Conservation (phyloP, 2,888 invertebrate genomes). For the Himalopsyche anomala region DNA sequence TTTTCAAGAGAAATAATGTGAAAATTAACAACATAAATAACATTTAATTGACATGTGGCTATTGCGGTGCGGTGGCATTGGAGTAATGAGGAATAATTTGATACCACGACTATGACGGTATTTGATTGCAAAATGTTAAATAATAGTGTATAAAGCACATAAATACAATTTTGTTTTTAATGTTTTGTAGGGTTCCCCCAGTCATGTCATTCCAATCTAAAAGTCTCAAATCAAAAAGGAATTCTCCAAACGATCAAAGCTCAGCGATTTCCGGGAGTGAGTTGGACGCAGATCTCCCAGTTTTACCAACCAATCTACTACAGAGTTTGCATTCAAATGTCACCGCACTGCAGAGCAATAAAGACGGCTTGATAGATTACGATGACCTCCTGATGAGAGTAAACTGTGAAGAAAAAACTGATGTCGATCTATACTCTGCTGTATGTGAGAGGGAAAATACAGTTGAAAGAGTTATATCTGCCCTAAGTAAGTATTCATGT, state of each 20-base stretch:
- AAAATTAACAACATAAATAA: no score
- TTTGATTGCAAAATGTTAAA: no score
- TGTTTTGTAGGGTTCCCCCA: neutral
- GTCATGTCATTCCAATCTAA: conserved; percentile 7
- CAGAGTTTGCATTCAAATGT: conserved; percentile 67
- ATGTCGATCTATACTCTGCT: conserved; percentile 69
- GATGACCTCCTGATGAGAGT: conserved; percentile 60
- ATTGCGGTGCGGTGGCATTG: no score
- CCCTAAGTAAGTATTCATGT: conserved; percentile 69
- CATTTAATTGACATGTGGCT: no score
- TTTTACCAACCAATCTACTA: conserved; percentile 72
- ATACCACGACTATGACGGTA: no score
- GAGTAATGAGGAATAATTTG: no score
- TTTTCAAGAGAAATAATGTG: no score
- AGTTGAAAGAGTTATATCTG: conserved; percentile 72
- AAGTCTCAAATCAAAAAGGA: neutral
- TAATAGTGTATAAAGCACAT: no score
- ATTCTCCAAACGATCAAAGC: neutral
- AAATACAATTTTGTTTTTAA: neutral
- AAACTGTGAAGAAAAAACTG: conserved; percentile 66
- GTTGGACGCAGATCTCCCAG: conserved; percentile 68
- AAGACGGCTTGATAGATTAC: conserved; percentile 54
- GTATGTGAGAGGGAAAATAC: conserved; percentile 70
- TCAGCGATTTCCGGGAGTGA: neutral
- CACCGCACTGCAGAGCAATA: conserved; percentile 67